Evolutionary conservation across 2,888 invertebrate species (phyloP).

Genomic region (Drosophila macrospina): DNA sequence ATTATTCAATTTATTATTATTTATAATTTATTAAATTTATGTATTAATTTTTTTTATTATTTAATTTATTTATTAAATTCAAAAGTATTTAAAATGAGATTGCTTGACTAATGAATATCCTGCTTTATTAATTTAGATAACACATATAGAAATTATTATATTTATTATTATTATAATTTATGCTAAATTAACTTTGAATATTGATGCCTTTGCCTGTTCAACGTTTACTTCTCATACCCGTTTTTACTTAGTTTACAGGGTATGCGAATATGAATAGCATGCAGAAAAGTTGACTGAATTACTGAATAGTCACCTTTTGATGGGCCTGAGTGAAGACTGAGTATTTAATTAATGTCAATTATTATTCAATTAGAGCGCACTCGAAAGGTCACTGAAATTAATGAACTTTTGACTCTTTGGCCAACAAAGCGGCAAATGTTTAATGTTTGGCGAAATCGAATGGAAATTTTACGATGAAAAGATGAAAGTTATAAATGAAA

Average conservation of each 20-base stretch:
- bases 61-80: too few relatives aligned
- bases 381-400: constrained; percentile 61
- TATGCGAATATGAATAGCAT: not conserved
- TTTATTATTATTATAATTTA: too few relatives aligned
- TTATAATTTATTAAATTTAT: too few relatives aligned
- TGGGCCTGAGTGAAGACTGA: constrained; percentile 10
- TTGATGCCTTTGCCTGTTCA: not conserved
- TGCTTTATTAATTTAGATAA: not conserved
- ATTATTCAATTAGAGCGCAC: constrained; percentile 73
- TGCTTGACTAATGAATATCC: not conserved
- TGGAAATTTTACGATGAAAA: constrained; percentile 32
- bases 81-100: not conserved
- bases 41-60: too few relatives aligned
- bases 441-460: constrained; percentile 29
- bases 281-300: constrained; percentile 16
- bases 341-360: constrained; percentile 76
- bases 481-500: not conserved
- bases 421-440: constrained; percentile 46
- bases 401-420: constrained; percentile 62
- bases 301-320: constrained; percentile 57
- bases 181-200: too few relatives aligned
- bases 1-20: not conserved
- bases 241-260: not conserved
- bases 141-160: not conserved
- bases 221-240: not conserved